Conservation (phyloP, 2,797 vertebrate genomes). For the Chrysolophus pictus region DNA sequence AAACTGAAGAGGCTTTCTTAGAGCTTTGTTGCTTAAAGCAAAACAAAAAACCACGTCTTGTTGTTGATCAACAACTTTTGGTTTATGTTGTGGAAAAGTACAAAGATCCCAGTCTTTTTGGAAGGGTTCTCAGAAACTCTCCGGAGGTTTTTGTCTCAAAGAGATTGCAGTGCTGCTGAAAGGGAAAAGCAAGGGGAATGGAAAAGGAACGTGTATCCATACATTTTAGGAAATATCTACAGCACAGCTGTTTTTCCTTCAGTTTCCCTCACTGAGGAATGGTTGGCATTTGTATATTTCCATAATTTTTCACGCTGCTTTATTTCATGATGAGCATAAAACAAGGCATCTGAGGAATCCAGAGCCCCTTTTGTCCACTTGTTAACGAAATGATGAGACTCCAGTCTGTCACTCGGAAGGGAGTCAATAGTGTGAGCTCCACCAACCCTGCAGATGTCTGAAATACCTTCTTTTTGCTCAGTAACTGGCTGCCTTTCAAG, state of each 20-base stretch:
- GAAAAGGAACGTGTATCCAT: background rate
- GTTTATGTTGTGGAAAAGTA: background rate
- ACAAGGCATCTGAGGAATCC: background rate
- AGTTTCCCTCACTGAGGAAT: background rate
- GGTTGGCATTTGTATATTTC: conserved; percentile 27
- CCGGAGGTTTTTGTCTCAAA: conserved; percentile 6
- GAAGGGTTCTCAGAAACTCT: background rate
- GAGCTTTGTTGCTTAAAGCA: conserved; percentile 4
- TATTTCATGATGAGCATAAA: background rate
- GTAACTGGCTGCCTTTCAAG: background rate
- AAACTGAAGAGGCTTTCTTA: background rate
- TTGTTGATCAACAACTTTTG: conserved; percentile 30
- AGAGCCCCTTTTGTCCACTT: background rate
- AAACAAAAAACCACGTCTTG: background rate
- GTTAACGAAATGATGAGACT: conserved; percentile 11
- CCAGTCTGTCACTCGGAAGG: background rate
- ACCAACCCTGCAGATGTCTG: background rate
- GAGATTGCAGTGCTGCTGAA: background rate
- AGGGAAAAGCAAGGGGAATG: background rate
- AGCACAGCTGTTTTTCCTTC: conserved; percentile 17
- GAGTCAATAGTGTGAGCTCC: background rate
- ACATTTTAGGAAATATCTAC: background rate
- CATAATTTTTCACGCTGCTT: conserved; percentile 18
- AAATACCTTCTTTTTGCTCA: background rate
- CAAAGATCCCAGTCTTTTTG: background rate